Conservation (phyloP, 2,797 vertebrate genomes). For the Poeciliopsis paucimaculata region DNA sequence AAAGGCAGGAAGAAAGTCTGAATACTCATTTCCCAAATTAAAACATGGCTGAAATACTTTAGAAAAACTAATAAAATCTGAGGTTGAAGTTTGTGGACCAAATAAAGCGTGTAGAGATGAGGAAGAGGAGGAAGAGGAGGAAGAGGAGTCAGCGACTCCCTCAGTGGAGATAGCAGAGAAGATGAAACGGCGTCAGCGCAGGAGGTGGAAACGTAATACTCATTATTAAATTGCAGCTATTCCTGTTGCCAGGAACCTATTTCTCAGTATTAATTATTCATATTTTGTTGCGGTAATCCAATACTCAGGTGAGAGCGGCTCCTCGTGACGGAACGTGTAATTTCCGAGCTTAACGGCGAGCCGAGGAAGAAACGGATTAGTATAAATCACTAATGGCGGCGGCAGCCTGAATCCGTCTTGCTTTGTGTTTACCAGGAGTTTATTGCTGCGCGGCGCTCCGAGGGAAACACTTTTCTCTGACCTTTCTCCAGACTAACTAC, state of each 20-base stretch:
- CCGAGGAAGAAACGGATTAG: slow-evolving; percentile 75
- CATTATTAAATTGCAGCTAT: slow-evolving; percentile 96
- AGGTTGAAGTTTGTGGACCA: not conserved
- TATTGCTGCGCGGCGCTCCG: slow-evolving; percentile 73
- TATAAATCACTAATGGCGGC: slow-evolving; percentile 78
- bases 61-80: not conserved
- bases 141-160: slow-evolving; percentile 59
- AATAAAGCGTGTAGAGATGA: slow-evolving; percentile 12
- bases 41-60: not conserved
- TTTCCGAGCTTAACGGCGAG: slow-evolving; percentile 93
- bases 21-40: not conserved
- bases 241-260: slow-evolving; percentile 96
- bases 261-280: slow-evolving; percentile 99
- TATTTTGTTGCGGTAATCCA: slow-evolving; percentile 97
- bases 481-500: slow-evolving; percentile 59
- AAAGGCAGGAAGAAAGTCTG: not conserved
- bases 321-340: slow-evolving; percentile 87
- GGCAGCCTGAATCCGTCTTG: slow-evolving; percentile 72
- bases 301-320: slow-evolving; percentile 95
- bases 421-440: slow-evolving; percentile 78
- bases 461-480: slow-evolving; percentile 75
- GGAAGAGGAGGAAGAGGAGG: slow-evolving; percentile 49
- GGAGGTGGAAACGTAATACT: slow-evolving; percentile 85
- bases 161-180: slow-evolving; percentile 70
- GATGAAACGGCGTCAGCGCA: slow-evolving; percentile 65